A percentile compares a stretch with the other conserved stretches of the same genome.
phyloP scores from a whole-genome alignment of 53 echinoderm and acorn worm genomes.

The Patiria pectinifera region DNA sequence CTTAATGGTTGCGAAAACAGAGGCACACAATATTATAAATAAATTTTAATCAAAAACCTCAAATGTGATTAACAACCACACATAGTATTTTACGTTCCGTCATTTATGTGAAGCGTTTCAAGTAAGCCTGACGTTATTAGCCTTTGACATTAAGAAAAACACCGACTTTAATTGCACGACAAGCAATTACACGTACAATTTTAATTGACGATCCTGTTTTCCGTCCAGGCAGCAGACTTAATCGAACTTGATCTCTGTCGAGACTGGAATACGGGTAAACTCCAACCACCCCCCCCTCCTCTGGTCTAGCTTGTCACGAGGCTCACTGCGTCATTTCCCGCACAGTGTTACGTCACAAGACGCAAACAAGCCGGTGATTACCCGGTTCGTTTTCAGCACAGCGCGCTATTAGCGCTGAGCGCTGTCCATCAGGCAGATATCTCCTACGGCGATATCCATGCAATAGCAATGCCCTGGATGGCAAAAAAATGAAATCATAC shows the following conservation, averaged over 20 bases:
- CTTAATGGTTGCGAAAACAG: no score
- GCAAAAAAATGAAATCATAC: background rate
- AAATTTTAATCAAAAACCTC: no score
- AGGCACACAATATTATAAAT: no score
- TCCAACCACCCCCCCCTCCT: background rate
- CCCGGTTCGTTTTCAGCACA: background rate
- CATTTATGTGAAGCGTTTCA: background rate
- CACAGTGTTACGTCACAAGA: constrained; percentile 24
- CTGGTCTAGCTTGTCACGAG: constrained; percentile 28
- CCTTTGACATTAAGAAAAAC: background rate
- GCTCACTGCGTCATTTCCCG: constrained; percentile 30
- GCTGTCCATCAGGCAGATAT: background rate
- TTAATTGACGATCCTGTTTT: constrained; percentile 21
- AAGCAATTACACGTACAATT: background rate
- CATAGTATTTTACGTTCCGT: no score
- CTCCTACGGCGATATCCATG: background rate
- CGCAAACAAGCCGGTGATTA: constrained; percentile 29
- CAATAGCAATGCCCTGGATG: constrained; percentile 1
- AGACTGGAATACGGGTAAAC: background rate
- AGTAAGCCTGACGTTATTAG: background rate
- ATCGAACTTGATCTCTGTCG: constrained; percentile 32
- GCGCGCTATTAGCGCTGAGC: background rate
- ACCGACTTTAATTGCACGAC: background rate
- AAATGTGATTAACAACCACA: no score
- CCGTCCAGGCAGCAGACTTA: background rate